These are phyloP conservation scores for Diglossa brunneiventris DNA, from an alignment of 2,113 vertebrate species.

Conservation along the genomic window DNA sequence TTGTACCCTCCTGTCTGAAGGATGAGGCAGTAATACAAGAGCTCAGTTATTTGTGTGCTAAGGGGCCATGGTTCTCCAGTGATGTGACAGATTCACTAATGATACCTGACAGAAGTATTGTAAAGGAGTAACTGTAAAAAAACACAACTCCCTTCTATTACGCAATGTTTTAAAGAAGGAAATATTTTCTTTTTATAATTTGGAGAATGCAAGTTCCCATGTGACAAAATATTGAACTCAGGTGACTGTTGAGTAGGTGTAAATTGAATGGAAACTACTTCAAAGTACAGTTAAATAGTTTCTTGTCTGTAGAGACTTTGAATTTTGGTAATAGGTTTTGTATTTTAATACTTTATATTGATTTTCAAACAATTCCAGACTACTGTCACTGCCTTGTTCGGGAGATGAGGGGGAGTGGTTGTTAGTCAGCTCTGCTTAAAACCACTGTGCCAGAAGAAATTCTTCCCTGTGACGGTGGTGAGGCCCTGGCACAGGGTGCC, in stretches of 20 bases:
- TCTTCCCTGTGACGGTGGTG: neutral
- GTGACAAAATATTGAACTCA: neutral
- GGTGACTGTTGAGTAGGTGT: neutral
- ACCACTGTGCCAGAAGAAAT: neutral
- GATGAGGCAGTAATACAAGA: conserved; percentile 66
- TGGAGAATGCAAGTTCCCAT: neutral
- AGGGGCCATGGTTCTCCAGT: conserved; percentile 50
- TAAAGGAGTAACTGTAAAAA: conserved; percentile 71
- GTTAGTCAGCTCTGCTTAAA: neutral
- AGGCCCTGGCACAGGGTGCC: neutral
- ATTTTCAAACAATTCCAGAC: neutral
- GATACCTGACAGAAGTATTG: conserved; percentile 77
- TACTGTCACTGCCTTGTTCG: neutral
- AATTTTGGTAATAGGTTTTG: neutral
- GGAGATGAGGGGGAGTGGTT: neutral
- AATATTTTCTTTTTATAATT: neutral
- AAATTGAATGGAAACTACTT: neutral
- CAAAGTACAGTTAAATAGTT: neutral
- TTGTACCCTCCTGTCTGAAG: conserved; percentile 77
- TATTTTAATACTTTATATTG: neutral
- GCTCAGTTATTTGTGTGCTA: conserved; percentile 70
- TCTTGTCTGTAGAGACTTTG: neutral
- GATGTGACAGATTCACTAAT: conserved; percentile 77
- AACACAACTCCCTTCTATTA: neutral
- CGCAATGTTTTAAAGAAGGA: neutral